Conservation (phyloP, 2,888 invertebrate genomes). For the Leptopilina myrica region DNA sequence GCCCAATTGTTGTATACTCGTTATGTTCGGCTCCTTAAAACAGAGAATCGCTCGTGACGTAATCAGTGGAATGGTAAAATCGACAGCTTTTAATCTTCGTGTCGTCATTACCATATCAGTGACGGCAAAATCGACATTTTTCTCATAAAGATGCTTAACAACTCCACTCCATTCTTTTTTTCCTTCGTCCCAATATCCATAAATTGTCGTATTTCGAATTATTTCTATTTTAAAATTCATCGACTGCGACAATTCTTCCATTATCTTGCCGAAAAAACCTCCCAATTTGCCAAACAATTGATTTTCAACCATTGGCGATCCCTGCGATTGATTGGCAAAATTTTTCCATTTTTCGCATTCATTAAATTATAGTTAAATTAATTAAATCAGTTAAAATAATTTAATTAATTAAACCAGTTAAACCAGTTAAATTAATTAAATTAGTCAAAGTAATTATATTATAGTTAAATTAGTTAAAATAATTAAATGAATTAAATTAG, state of each 20-base stretch:
- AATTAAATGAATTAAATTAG: too few species aligned
- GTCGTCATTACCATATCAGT: slow-evolving; percentile 52
- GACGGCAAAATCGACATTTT: slow-evolving; percentile 60
- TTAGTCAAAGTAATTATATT: too few species aligned
- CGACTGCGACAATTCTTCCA: not conserved
- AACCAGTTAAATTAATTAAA: too few species aligned
- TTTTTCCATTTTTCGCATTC: not conserved
- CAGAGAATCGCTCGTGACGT: slow-evolving; percentile 51
- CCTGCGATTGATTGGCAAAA: not conserved
- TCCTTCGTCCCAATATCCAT: slow-evolving; percentile 53
- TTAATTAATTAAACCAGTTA: too few species aligned
- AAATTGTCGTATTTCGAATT: slow-evolving; percentile 38
- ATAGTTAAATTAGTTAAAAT: too few species aligned
- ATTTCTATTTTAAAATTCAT: slow-evolving; percentile 56
- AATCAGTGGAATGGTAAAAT: slow-evolving; percentile 61
- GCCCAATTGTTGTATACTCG: slow-evolving; percentile 2
- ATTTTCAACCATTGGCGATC: slow-evolving; percentile 20
- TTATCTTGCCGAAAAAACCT: slow-evolving; percentile 18
- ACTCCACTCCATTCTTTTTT: slow-evolving; percentile 59
- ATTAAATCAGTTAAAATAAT: too few species aligned
- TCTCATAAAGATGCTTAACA: slow-evolving; percentile 49
- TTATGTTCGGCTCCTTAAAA: slow-evolving; percentile 49
- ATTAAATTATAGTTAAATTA: too few species aligned
- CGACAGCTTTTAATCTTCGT: slow-evolving; percentile 55
- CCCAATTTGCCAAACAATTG: not conserved